Base-by-base conservation (phyloP, 1,140 invertebrate genomes). In the Maniola jurtina region DNA sequence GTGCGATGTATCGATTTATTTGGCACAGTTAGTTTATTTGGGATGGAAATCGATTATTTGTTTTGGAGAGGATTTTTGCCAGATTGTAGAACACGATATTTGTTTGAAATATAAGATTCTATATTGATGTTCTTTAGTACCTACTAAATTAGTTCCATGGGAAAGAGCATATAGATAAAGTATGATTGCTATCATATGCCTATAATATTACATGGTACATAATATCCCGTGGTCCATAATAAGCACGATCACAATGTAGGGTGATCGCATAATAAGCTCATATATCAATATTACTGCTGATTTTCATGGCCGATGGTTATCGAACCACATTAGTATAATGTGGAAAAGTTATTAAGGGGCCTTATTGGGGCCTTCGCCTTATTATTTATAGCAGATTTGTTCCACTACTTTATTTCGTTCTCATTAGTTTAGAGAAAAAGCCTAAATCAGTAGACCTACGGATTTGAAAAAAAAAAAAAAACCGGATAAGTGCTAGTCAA, bases 271-370 rank as follows among this genome's bases (percentile, higher is more conserved):
- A 64, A 64, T 64, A 34, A 35, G 33, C 10, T 55, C 9, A 36
- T 64, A 64, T 48, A 64, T 64, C 55, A 57, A 48, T 48, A 48
- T 64, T 36, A 57, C 25, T 11, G 40, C 52, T 45, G 52, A 63
- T 54, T 63, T 63, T 63, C 42, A 63, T 63, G 33, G 10, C 6
- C 14, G n/a, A 33, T 55, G 40, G 5, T 57, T 45, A 64, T 38
- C 33, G 15, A 15, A 36, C 42, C 11, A n/a, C 42, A n/a, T 40
- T 25, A 52, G 14, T 45, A 45, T n/a, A 45, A 45, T 13, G 42
- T 11, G 42, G 42, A 45, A 6, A 38, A 45, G 42, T 45, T 2
- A 45, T 13, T 45, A 8, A 13, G 42, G 42, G 42, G 42, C 11
- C 13, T 45, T 11, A 45, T 45, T 45, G 5, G 42, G 42, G 42